Base-by-base conservation (phyloP, 1,140 invertebrate species). In the Psilanteris sp. region DNA sequence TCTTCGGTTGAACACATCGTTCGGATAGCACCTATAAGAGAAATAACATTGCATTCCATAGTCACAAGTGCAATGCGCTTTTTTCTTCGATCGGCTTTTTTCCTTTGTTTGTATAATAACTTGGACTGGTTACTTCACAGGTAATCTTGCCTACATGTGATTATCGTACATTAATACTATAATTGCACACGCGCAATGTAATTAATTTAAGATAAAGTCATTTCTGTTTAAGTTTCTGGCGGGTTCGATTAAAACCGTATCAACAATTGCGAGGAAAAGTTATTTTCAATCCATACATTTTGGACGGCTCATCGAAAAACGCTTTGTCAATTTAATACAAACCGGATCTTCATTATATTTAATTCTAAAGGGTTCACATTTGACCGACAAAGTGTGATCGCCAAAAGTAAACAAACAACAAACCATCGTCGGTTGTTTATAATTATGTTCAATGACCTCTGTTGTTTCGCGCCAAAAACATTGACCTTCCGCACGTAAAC, bases 1-100 rank as follows among this genome's bases (percentile, higher is more conserved):
- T 67, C 73, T 66, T 66, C 32, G 27, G 31, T 16, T 26, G 59
- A 54, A 57, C 32, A 29, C 24, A 55, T 55, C 39, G 22, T 41
- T 50, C 26, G 34, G 62, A 64, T 76, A 50, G 72, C 72, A 68
- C 55, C 57, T 76, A 70, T 46, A 54, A 46, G 61, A 77, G 59
- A 77, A 70, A 59, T 44, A 66, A 54, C 66, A 44, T 59, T 7
- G 50, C 57, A 77, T 77, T 66, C 73, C 73, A 22, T 34, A 43
- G 59, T 67, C 32, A 36, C 61, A 44, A 61, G 44, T 50, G 59
- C 54, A 61, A 61, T 46, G 31, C n/a, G 13, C 22, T 7, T 59
- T 73, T 59, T 37, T 41, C 36, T 29, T 13, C 29, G 54, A 66
- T 62, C 7, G 36, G 15, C 7, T 34, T 61, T 29, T 61, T 22